Evolutionary conservation across 2,113 vertebrate genomes (phyloP), one percentile per base, ranked within the genome.

Genomic region (Myiozetetes cayanensis): DNA sequence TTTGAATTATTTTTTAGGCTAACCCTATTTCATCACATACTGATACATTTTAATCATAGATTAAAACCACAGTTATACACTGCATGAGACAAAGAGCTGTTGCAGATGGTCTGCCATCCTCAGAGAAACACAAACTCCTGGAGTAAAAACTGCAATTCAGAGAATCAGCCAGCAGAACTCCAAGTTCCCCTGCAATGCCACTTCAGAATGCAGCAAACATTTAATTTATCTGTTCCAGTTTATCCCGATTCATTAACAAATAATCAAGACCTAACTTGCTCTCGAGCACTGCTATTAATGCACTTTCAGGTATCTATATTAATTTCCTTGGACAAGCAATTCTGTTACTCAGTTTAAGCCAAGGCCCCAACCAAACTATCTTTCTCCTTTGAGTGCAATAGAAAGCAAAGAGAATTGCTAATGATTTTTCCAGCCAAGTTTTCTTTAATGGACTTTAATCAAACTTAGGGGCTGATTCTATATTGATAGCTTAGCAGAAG

Each of bases 381-480:
- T 70, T 91, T 85, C 75, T 88, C 50, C 52, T 85, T 52, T 63
- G 50, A 93, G 27, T 50, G 27, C 68, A 91, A 61, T 3, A 91
- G 75, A 61, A 18, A 91, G 43, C 50, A 80, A 93, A 93, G 39
- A 94, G 78, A 84, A 95, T 77, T 68, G 68, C 58, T 88, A 86
- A 91, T 74, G 81, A 91, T 95, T 95, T 93, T 96, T 90, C 52
- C 74, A 93, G n/a, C 18, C 39, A 86, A 66, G 63, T 82, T 81
- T 88, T 95, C 76, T 93, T 85, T 65, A 88, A 96, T 37, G 72
- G 52, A 76, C 74, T 87, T 76, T 81, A 88, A 84, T 75, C 46
- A 90, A 86, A 89, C 76, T 4, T 63, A 27, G 46, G 59, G 56
- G 44, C 30, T 70, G 52, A 85, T 88, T 75, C 77, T 77, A 24